Base-by-base conservation (phyloP, 2,888 invertebrate genomes). In the Hanleya hanleyi region DNA sequence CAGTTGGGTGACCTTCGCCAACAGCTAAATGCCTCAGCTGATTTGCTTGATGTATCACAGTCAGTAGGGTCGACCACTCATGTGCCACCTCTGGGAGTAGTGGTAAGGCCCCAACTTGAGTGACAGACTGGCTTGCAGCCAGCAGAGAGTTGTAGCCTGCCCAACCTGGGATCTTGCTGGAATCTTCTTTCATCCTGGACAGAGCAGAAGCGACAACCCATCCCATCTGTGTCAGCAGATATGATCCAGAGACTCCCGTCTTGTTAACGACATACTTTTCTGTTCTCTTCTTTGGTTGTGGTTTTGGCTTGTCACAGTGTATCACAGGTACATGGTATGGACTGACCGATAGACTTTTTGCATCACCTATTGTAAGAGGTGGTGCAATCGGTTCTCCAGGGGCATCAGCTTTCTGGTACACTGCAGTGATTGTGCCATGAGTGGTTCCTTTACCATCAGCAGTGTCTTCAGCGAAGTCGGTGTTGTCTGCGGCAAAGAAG, bases 391-490 rank as follows among this genome's bases (percentile, higher is more conserved):
- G n/a, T 41, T 41, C 47, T n/a, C n/a, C 22, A 7, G 37, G 71
- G 6, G 41, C 73, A 66, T 33, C 71, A 61, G 73, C 57, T 47
- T 73, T 73, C 64, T 71, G 71, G 57, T 71, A 71, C 22, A 73
- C 72, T n/a, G 69, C 71, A 22, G 36, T 36, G 32, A 73, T 49
- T n/a, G 73, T 73, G 18, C 74, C 73, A 61, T 76, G 69, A 15
- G 38, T 50, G 70, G 69, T 75, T 15, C 75, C 68, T 70, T 74
- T 74, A 15, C 67, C 74, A 61, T 74, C 72, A 38, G 47, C 72
- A 41, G 72, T 74, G 67, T 74, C 62, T 36, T 74, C 74, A 22
- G 72, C 36, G 51, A 74, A 74, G 62, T 74, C 74, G 49, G 74
- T 57, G 62, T 74, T 74, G 61, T 74, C 67, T n/a, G 32, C 67